Conservation (phyloP, 2,797 vertebrate species). For the Pseudocheirus occidentalis region DNA sequence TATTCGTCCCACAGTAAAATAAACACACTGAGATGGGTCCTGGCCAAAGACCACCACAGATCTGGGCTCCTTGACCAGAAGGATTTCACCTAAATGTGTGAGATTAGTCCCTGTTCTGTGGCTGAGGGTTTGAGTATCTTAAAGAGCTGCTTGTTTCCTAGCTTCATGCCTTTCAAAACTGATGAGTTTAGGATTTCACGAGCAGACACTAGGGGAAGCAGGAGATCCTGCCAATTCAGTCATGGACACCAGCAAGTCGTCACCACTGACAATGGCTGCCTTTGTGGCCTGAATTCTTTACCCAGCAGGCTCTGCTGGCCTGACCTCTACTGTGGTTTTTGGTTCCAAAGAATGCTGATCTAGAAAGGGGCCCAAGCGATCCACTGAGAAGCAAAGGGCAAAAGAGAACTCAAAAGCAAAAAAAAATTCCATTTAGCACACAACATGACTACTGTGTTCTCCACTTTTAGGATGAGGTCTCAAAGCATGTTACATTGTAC, state of each 20-base stretch:
- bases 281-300: slow-evolving; percentile 69
- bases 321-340: slow-evolving; percentile 62
- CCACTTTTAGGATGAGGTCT: slow-evolving; percentile 44
- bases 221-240: slow-evolving; percentile 53
- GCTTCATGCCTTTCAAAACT: slow-evolving; percentile 54
- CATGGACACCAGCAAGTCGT: slow-evolving; percentile 43
- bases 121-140: slow-evolving; percentile 45
- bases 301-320: slow-evolving; percentile 13
- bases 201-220: slow-evolving; percentile 68
- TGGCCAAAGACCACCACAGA: slow-evolving; percentile 52
- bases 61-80: slow-evolving; percentile 40
- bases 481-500: slow-evolving; percentile 26
- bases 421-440: slow-evolving; percentile 62
- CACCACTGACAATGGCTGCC: slow-evolving; percentile 55
- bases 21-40: slow-evolving; percentile 61
- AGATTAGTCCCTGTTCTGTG: slow-evolving; percentile 68
- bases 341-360: slow-evolving; percentile 71
- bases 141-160: slow-evolving; percentile 75
- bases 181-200: slow-evolving; percentile 75
- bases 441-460: slow-evolving; percentile 39
- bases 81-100: slow-evolving; percentile 69
- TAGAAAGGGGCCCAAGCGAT: slow-evolving; percentile 53
- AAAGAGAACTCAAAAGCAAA: slow-evolving; percentile 66
- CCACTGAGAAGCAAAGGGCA: slow-evolving; percentile 64
- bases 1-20: slow-evolving; percentile 44